Percentiles rank a stretch among this genome's conserved stretches.
These are phyloP conservation scores for Brachyalestes nurse DNA, from an alignment of 2,797 vertebrate genomes.

Conservation along the genomic window DNA sequence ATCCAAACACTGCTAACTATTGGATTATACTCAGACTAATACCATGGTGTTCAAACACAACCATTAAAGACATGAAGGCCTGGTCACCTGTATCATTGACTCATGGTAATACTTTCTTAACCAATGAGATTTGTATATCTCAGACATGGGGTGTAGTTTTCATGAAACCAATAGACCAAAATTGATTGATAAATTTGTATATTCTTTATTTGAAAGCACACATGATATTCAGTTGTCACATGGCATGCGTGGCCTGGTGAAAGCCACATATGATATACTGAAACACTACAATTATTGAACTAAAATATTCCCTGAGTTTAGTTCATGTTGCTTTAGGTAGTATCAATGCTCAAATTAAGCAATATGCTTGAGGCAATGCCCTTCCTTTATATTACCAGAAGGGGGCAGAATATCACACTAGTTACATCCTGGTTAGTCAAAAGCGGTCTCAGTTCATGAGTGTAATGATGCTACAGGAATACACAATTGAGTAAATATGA, in stretches of 20 bases:
- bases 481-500: not conserved
- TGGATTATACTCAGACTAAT: not conserved
- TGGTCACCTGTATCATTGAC: not conserved
- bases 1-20: slow-evolving; percentile 10
- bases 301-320: slow-evolving; percentile 14
- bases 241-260: not conserved
- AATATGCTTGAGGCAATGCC: not conserved
- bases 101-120: not conserved
- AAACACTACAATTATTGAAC: not conserved
- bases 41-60: not conserved
- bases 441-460: slow-evolving; percentile 2
- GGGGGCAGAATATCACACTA: slow-evolving; percentile 32
- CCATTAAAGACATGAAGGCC: not conserved
- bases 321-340: not conserved
- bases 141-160: not conserved
- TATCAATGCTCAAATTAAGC: slow-evolving; percentile 7
- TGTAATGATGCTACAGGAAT: not conserved
- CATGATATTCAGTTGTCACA: not conserved
- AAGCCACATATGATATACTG: not conserved
- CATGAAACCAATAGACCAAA: not conserved
- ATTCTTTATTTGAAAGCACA: slow-evolving; percentile 27
- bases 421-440: not conserved
- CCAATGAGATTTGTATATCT: not conserved
- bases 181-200: not conserved
- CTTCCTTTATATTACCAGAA: slow-evolving; percentile 22